Percentiles rank a stretch among this genome's conserved stretches.
These are phyloP conservation scores for Agrochola litura DNA, from an alignment of 2,888 invertebrate genomes.

Conservation along the genomic window DNA sequence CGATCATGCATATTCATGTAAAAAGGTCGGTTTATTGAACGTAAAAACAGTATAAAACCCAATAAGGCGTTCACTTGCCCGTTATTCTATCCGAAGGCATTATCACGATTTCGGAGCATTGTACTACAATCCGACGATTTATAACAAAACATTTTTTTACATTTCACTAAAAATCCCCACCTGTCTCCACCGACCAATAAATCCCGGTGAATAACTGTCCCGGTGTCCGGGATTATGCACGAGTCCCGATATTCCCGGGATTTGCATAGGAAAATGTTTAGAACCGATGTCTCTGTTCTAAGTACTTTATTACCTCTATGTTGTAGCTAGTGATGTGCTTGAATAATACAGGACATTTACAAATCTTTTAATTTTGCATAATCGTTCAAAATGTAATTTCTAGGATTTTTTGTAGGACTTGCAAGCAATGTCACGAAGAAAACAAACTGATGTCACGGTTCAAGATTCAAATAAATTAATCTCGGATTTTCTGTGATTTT, in stretches of 20 bases:
- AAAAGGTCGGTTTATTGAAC: constrained; percentile 61
- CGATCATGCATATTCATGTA: constrained; percentile 63
- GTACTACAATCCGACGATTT: constrained; percentile 55
- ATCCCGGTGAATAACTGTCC: constrained; percentile 52
- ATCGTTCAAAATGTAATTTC: neutral
- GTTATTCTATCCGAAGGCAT: constrained; percentile 41
- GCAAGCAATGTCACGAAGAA: too few relatives aligned
- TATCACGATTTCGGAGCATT: constrained; percentile 53
- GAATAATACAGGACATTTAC: constrained; percentile 26
- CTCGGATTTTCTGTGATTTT: neutral
- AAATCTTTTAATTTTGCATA: constrained; percentile 4
- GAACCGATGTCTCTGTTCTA: constrained; percentile 30
- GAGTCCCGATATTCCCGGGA: constrained; percentile 41
- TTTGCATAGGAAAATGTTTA: constrained; percentile 54
- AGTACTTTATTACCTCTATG: constrained; percentile 27
- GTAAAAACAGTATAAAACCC: constrained; percentile 59
- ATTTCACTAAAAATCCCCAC: constrained; percentile 58
- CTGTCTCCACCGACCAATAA: constrained; percentile 55
- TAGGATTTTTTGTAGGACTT: neutral
- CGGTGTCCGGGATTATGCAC: constrained; percentile 53
- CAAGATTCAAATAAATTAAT: constrained; percentile 2
- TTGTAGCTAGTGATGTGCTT: constrained; percentile 14
- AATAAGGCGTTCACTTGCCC: constrained; percentile 53
- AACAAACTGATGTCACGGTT: neutral
- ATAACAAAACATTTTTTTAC: constrained; percentile 43